Percentiles rank a stretch among this genome's conserved stretches.
Evolutionary conservation across 2,113 vertebrate genomes (phyloP).

Genomic region (Melozone crissalis): DNA sequence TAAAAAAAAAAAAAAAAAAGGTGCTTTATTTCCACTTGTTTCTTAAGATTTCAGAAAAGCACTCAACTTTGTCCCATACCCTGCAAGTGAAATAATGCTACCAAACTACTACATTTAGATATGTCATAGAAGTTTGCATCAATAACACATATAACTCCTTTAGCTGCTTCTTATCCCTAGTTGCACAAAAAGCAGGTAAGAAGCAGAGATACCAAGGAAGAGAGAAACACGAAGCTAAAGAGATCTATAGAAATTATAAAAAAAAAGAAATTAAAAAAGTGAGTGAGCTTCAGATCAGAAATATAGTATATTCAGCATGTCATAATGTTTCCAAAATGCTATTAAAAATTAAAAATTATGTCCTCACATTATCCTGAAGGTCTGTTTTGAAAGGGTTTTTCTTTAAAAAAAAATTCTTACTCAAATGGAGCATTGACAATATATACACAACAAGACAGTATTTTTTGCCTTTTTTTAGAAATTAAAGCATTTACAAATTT

Average conservation of each 20-base stretch:
- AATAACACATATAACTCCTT: not conserved
- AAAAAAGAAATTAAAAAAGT: not conserved
- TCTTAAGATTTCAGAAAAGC: not conserved
- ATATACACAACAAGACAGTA: not conserved
- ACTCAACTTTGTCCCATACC: not conserved
- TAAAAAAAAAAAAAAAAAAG: not conserved
- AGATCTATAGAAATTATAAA: not conserved
- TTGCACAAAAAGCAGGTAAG: not conserved
- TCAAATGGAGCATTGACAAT: not conserved
- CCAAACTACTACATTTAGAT: not conserved
- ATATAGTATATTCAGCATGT: not conserved
- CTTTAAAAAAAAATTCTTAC: not conserved
- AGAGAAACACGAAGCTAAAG: rapidly evolving
- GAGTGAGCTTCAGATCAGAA: not conserved
- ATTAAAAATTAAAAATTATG: not conserved
- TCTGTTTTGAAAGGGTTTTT: not conserved
- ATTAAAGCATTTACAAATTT: not conserved
- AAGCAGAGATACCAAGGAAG: not conserved
- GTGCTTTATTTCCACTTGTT: not conserved
- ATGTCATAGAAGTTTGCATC: not conserved
- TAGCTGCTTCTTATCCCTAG: not conserved
- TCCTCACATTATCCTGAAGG: not conserved
- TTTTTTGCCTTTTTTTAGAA: not conserved
- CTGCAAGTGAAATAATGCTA: not conserved
- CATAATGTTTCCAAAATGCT: not conserved